Conservation (phyloP, 2,888 invertebrate species). For the Dynastes maya region DNA sequence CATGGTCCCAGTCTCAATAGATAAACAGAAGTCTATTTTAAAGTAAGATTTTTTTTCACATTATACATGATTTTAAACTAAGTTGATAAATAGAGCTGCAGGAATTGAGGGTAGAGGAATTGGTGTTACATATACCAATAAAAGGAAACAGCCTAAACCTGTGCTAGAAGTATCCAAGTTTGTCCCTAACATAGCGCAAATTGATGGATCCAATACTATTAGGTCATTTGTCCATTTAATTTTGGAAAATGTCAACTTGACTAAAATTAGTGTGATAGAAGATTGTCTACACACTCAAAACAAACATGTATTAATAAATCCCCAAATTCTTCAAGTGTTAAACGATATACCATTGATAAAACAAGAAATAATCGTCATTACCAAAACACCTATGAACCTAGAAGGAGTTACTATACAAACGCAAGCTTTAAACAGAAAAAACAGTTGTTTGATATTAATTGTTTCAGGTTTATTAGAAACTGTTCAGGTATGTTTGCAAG, state of each 20-base stretch:
- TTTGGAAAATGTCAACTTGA: slow-evolving; percentile 79
- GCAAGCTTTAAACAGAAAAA: slow-evolving; percentile 72
- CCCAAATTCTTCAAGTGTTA: slow-evolving; percentile 74
- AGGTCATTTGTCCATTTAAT: slow-evolving; percentile 80
- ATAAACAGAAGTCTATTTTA: slow-evolving; percentile 65
- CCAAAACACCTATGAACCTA: slow-evolving; percentile 72
- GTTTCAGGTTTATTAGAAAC: slow-evolving; percentile 44
- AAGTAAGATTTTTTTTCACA: no score
- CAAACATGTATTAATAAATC: slow-evolving; percentile 68
- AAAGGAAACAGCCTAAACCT: slow-evolving; percentile 80
- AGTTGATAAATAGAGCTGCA: no score
- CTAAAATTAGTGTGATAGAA: slow-evolving; percentile 77
- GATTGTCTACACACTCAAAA: slow-evolving; percentile 19
- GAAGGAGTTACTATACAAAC: slow-evolving; percentile 75
- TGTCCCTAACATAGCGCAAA: slow-evolving; percentile 73
- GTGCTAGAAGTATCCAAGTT: slow-evolving; percentile 84
- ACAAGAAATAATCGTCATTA: slow-evolving; percentile 76
- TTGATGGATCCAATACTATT: slow-evolving; percentile 67
- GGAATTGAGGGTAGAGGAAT: slow-evolving; percentile 71
- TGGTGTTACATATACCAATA: slow-evolving; percentile 82
- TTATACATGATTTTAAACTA: no score
- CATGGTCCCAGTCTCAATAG: slow-evolving; percentile 61
- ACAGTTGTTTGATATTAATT: slow-evolving; percentile 60
- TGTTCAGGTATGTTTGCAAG: neutral
- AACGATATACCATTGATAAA: slow-evolving; percentile 81